Evolutionary conservation across 2,113 vertebrate species (phyloP), one percentile per base, ranked within the genome.

Genomic region (Alethe diademata): DNA sequence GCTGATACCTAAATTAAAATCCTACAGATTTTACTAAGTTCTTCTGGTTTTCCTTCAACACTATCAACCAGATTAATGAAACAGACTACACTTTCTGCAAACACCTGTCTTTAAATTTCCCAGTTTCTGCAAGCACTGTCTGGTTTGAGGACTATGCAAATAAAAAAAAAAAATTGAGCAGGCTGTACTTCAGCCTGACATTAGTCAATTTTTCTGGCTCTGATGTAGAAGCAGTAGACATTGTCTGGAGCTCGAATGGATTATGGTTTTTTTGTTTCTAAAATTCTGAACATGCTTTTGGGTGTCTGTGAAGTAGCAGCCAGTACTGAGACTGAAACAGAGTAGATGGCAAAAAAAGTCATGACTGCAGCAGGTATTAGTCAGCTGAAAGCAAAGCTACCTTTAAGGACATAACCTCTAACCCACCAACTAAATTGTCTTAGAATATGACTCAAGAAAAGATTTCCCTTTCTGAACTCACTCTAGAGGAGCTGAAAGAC

Each of bases 1-100:
- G 90, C 86, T 90, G 90, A 82, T 58, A 65, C 18, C 40, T 53
- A 65, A 78, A 88, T 67, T 85, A 92, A 84, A 92, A 94, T 36
- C 53, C 29, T 75, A 60, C 58, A 71, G 51, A 56, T 40, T 87
- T 70, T 11, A 43, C 14, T 6, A 14, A 66, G 1, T 78, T 95
- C 54, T 62, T 43, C 42, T 83, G 51, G 1, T 83, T 88, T 73
- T 61, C 58, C 67, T 90, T 83, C 62, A 94, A 75, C 18, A 61
- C 1, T 36, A 66, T 65, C 50, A 88, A 76, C 6, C 57, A 45
- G 50, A 86, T 85, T 82, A 92, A 93, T 61, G 70, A 82, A 85
- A 88, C 0, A 79, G 36, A 57, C 48, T 60, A 64, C 4, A 36
- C 6, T 25, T 78, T 45, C 71, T 69, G 33, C 16, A 61, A 82